These are phyloP conservation scores for Balaeniceps rex DNA, from an alignment of 2,113 vertebrate genomes.

Conservation along the genomic window DNA sequence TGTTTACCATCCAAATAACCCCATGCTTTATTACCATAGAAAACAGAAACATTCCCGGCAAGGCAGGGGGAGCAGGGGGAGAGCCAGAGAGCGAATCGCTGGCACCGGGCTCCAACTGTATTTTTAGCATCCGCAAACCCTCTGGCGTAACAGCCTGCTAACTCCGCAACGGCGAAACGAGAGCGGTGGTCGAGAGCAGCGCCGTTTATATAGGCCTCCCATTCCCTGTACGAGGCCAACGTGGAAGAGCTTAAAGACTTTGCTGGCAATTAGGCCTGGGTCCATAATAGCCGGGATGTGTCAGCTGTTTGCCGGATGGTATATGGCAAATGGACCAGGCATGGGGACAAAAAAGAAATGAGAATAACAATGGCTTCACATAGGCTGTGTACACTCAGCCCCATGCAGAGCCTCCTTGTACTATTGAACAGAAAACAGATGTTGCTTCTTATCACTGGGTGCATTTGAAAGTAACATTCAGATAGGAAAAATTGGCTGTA, in stretches of 20 bases:
- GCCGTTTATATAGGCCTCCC: slow-evolving; percentile 28
- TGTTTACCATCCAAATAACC: slow-evolving; percentile 47
- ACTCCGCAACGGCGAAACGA: slow-evolving; percentile 16
- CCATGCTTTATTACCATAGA: slow-evolving; percentile 64
- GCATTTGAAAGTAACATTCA: slow-evolving; percentile 86
- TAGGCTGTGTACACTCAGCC: slow-evolving; percentile 74
- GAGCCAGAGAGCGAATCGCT: neutral
- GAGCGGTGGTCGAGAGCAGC: slow-evolving; percentile 4
- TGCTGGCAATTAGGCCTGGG: slow-evolving; percentile 73
- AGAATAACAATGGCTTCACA: slow-evolving; percentile 77
- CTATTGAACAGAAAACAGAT: slow-evolving; percentile 91
- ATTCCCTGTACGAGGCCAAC: slow-evolving; percentile 59
- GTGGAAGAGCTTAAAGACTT: slow-evolving; percentile 67
- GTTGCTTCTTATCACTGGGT: slow-evolving; percentile 88
- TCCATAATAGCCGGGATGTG: slow-evolving; percentile 75
- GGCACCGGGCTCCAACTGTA: slow-evolving; percentile 38
- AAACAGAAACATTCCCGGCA: slow-evolving; percentile 66
- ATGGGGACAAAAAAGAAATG: slow-evolving; percentile 75
- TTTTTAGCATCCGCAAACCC: slow-evolving; percentile 59
- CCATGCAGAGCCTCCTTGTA: slow-evolving; percentile 80
- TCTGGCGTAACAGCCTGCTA: slow-evolving; percentile 17
- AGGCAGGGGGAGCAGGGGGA: neutral
- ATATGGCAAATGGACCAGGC: slow-evolving; percentile 80
- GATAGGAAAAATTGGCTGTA: slow-evolving; percentile 78
- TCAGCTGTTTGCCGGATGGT: slow-evolving; percentile 84